Base-by-base conservation (phyloP, 2,113 vertebrate genomes). In the Agapornis roseicollis region DNA sequence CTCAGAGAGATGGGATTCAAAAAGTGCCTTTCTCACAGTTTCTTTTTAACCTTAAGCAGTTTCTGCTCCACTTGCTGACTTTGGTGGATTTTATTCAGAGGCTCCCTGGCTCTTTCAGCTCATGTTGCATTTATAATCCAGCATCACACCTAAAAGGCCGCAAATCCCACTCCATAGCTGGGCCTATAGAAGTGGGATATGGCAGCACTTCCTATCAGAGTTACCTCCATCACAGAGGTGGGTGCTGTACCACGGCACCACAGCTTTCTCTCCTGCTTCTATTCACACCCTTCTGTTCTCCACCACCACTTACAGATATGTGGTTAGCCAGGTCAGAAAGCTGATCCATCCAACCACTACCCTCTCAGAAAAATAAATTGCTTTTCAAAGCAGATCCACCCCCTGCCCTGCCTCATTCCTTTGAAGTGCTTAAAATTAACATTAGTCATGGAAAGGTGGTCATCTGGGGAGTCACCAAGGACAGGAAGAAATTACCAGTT, bases 161-260 rank as follows among this genome's bases (percentile, higher is more conserved):
- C 42, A 77, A 64, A 64, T 63, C 47, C 39, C 39, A 7, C n/a
- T 23, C 37, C 39, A 22, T 58, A 63, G 31, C 42, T 37, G 52
- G 17, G 17, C 41, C 35, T 42, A 13, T 1, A 72, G 39, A 44
- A 86, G 42, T 18, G 42, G 20, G 58, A 20, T 25, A 33, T 5
- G 20, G 20, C 23, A 35, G 24, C 1, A 0, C 39, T 24, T 29
- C 39, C 8, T 7, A 5, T 37, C 8, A 1, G 50, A 35, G 44
- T 18, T 44, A 9, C 12, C 5, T 80, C 17, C 10, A 80, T 17
- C 33, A 10, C 31, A 39, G 46, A 70, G 41, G 15, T 50, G 58
- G 64, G 39, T 70, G 46, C 31, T 44, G 22, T 10, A 18, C 11
- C 4, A 1, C 41, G 31, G 37, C 44, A 28, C n/a, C n/a, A n/a